Conservation (phyloP, 2,113 vertebrate genomes). For the Zosterops hypoxanthus region DNA sequence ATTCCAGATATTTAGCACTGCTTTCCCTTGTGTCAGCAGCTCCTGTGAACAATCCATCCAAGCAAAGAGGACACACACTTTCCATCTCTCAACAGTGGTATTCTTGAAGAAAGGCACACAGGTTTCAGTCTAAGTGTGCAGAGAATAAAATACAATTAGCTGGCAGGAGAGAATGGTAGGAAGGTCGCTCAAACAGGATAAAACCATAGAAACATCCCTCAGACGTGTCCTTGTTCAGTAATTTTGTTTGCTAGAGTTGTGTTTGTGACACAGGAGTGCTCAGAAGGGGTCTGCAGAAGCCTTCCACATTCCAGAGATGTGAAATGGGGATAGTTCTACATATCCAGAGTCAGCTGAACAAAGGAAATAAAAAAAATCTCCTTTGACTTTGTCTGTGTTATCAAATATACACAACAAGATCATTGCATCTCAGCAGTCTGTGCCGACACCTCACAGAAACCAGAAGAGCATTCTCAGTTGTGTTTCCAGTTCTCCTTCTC, state of each 20-base stretch:
- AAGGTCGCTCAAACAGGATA: background rate
- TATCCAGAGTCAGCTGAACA: background rate
- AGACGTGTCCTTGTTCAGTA: background rate
- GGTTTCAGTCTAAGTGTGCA: background rate
- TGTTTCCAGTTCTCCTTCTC: constrained; percentile 53
- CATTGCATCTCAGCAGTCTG: background rate
- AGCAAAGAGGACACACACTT: background rate
- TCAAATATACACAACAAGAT: background rate
- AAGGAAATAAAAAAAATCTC: background rate
- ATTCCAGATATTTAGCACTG: background rate
- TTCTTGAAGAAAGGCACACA: background rate
- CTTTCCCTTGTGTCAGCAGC: background rate
- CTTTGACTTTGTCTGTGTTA: background rate
- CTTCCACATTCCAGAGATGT: background rate
- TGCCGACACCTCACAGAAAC: background rate
- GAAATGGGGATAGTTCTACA: background rate
- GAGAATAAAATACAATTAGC: background rate
- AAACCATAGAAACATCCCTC: background rate
- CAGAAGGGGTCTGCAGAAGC: background rate
- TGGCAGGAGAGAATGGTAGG: background rate
- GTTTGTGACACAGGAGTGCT: background rate
- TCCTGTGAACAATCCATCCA: background rate
- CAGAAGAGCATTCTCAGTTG: background rate
- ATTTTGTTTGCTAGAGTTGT: background rate
- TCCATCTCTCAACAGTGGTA: background rate